Evolutionary conservation across 2,888 invertebrate genomes (phyloP), one percentile per base, ranked within the genome.

Genomic region (Frankliniella fusca): DNA sequence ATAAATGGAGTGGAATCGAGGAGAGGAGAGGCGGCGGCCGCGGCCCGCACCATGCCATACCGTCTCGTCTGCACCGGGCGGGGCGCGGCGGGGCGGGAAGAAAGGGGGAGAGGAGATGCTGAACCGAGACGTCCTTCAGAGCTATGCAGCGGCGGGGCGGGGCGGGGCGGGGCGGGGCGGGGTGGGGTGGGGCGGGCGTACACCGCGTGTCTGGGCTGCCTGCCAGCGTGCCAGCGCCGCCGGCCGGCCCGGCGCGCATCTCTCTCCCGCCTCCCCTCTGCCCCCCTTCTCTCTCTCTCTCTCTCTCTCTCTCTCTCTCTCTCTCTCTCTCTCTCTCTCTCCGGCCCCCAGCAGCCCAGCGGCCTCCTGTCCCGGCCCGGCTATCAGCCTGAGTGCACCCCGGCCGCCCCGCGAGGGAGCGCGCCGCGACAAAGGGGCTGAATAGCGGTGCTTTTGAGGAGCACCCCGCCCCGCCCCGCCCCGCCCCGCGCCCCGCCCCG

Each of bases 191-290:
- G 54, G 54, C 8, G 38, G 38, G 38, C 38, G 38, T 38, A 5
- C 38, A 38, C 38, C 38, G 38, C 38, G 38, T 38, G 38, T 38
- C 38, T 38, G 38, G 38, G 70, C 70, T 20, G n/a, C 23, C 70
- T 70, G 70, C 70, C 70, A 70, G 70, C 70, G n/a, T 70, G 70
- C 70, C 70, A 70, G 70, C 70, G n/a, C 70, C 70, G n/a, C 23
- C 70, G 11, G 70, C 20, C 70, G 8, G n/a, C n/a, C 70, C n/a
- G 10, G 70, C 70, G 18, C 54, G 5, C 38, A 2, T 38, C 38
- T 5, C 38, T 38, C 38, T 38, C 38, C 38, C 2, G 3, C 5
- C 38, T 5, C 38, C 5, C 38, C 38, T 38, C 38, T 5, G 2
- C 38, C 5, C 38, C 5, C 38, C 5, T 38, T 38, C 38, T 38